These are phyloP conservation scores for Spondyliosoma cantharus DNA, from an alignment of 2,797 vertebrate species.

Conservation along the genomic window DNA sequence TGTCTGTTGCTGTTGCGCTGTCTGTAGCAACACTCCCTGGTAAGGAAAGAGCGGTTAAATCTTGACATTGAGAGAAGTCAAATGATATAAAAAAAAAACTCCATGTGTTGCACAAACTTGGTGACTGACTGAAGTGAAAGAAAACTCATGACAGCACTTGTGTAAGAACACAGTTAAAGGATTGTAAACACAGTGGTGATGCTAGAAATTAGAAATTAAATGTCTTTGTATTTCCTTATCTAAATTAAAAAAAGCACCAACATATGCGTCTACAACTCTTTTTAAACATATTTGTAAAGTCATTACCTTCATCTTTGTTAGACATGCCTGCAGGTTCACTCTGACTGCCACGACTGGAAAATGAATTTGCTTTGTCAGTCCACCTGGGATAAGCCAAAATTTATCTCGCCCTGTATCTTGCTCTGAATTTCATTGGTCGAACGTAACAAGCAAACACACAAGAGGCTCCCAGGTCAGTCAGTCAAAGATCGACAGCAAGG, in stretches of 20 bases:
- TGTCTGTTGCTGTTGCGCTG: constrained; percentile 49
- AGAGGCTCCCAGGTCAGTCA: too few relatives aligned
- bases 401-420: constrained; percentile 49
- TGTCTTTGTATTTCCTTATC: background rate
- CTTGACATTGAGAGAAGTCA: background rate
- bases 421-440: constrained; percentile 49
- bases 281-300: background rate
- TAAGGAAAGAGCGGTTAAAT: constrained; percentile 3
- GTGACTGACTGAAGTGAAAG: background rate
- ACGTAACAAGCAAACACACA: too few relatives aligned
- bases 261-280: background rate
- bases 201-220: background rate
- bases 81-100: background rate
- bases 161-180: too few relatives aligned
- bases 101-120: background rate
- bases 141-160: background rate
- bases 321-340: constrained; percentile 38
- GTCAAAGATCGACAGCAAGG: too few relatives aligned
- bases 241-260: background rate
- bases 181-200: background rate
- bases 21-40: constrained; percentile 78
- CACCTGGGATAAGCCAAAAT: accelerated
- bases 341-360: background rate
- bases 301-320: constrained; percentile 55
- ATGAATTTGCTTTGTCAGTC: constrained; percentile 26